Base-by-base conservation (phyloP, 92 coral and sea anemone genomes). In the Meandrina meandrites region DNA sequence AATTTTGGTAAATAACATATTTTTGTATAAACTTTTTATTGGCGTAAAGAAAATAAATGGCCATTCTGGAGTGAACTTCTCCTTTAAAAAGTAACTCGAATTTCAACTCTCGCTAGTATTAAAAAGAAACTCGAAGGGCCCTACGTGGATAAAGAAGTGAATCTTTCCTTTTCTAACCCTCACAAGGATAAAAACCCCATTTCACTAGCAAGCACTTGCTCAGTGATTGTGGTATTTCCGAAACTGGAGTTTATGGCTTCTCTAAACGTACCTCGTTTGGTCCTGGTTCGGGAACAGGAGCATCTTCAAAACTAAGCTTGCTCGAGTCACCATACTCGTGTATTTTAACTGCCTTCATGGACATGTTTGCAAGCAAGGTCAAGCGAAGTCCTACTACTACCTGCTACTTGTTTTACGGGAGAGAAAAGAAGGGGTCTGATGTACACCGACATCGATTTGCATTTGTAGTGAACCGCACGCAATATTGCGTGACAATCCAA, bases 311-410 rank as follows among this genome's bases (percentile, higher is more conserved):
- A 73, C 81, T 56, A 31, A 93, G 87, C 47, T 93, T 84, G n/a
- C 91, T 79, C 0, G 94, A 89, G 70, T 93, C 92, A 17, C 94
- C 96, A 36, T 89, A 93, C 19, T 88, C 92, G 58, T 91, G 93
- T 21, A 93, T 64, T 30, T 91, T 87, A 31, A 91, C 96, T 54
- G 96, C 96, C 80, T 93, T 93, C 96, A 93, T 93, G 0, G 92
- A 86, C 94, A 93, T 88, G 22, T 79, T 91, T 3, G 74, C 57
- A 42, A 37, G 21, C 48, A 36, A 34, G 47, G 81, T 57, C 31
- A 75, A 84, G 48, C 58, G 88, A 21, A 40, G n/a, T n/a, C n/a
- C n/a, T n/a, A n/a, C n/a, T n/a, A n/a, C n/a, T n/a, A 1, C 28
- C 57, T 51, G 69, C 24, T 30, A 82, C 32, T 16, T 82, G 86